Conservation (phyloP, 2,113 vertebrate genomes). For the Podiceps cristatus region DNA sequence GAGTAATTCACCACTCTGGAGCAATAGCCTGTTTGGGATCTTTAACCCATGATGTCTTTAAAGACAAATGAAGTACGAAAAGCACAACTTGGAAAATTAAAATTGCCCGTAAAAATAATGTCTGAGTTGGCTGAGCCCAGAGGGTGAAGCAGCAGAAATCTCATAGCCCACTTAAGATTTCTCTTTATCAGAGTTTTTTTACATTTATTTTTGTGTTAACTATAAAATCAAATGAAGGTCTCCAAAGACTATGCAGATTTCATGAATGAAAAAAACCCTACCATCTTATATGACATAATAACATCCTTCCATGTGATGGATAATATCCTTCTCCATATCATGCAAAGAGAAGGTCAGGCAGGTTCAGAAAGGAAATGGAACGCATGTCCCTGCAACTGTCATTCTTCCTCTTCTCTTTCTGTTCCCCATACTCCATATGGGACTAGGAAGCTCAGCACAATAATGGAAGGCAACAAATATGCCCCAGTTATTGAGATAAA, state of each 20-base stretch:
- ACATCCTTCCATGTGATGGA: not conserved
- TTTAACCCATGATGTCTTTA: not conserved
- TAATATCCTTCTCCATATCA: not conserved
- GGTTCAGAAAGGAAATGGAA: not conserved
- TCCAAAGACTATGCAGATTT: not conserved
- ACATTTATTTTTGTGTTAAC: not conserved
- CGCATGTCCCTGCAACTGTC: accelerated
- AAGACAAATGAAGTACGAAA: not conserved
- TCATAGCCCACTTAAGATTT: not conserved
- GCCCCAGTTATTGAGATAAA: not conserved
- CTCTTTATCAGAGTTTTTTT: not conserved
- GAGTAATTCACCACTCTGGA: not conserved
- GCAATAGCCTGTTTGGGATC: not conserved
- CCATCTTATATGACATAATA: not conserved
- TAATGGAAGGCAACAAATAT: not conserved
- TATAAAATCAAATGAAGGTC: not conserved
- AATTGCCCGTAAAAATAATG: not conserved
- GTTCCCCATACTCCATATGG: too few species aligned
- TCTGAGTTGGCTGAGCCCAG: not conserved
- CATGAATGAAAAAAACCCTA: accelerated
- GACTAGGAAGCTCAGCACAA: not conserved
- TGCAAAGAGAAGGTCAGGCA: not conserved
- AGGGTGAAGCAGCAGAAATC: not conserved
- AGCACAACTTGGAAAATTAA: not conserved
- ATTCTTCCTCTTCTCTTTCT: not conserved